Conservation (phyloP, 2,888 invertebrate genomes). For the Cremastinae sp. region DNA sequence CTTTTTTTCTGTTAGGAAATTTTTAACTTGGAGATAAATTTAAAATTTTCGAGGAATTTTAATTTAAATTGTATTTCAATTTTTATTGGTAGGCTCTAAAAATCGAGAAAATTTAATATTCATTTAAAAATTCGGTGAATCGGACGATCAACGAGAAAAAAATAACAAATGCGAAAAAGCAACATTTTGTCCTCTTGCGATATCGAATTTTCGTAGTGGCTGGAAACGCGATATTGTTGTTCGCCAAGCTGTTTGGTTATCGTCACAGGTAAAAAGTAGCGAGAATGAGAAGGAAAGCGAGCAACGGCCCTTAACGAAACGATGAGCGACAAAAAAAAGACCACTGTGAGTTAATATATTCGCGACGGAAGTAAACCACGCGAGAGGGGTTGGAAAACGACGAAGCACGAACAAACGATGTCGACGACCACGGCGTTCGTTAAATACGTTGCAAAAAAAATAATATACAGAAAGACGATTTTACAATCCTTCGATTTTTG, state of each 20-base stretch:
- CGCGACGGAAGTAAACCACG: constrained; percentile 75
- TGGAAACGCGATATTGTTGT: background rate
- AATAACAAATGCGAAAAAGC: background rate
- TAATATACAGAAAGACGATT: constrained; percentile 31
- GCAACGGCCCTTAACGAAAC: constrained; percentile 72
- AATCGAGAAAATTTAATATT: no score
- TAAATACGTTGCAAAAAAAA: constrained; percentile 73
- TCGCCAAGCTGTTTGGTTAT: constrained; percentile 23
- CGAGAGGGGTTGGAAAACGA: constrained; percentile 68
- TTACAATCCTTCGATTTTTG: no score
- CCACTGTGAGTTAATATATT: constrained; percentile 73
- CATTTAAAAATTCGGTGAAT: background rate
- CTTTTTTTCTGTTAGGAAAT: no score
- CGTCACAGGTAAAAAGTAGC: constrained; percentile 10
- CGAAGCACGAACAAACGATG: constrained; percentile 51
- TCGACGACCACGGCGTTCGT: constrained; percentile 56
- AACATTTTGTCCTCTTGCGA: background rate
- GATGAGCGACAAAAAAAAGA: constrained; percentile 69
- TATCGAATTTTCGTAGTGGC: background rate
- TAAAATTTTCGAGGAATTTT: no score
- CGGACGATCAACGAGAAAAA: background rate
- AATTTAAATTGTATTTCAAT: no score
- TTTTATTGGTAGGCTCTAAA: no score
- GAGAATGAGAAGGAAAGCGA: constrained; percentile 55
- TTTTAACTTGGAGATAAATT: background rate